Evolutionary conservation across 1,140 invertebrate species (phyloP), one percentile per base, ranked within the genome.

Genomic region (Plectus sambesii): DNA sequence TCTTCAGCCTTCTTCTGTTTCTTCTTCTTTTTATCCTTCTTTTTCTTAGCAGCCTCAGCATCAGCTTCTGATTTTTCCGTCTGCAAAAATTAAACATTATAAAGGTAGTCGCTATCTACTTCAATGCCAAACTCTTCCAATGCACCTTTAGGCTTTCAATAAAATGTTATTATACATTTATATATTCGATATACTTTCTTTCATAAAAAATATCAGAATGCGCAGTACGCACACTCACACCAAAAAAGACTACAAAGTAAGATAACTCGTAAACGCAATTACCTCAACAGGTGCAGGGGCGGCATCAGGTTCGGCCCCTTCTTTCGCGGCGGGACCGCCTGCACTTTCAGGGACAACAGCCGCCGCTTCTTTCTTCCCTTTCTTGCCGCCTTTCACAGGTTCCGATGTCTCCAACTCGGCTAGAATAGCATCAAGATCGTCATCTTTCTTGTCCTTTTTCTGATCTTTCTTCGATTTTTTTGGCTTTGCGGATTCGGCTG

Each of bases 1-100:
- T 90, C 87, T 71, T 92, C 85, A 62, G 89, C 86, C 69, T 89
- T 86, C 67, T 71, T 59, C n/a, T 62, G 47, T 42, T 84, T 84
- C n/a, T 84, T 74, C 69, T 66, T 51, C 15, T 49, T 42, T 37
- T 55, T 46, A 40, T 83, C 83, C 59, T 80, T 83, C 5, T 49
- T 49, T n/a, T 12, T 38, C n/a, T 49, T 30, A 22, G 44, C 47
- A 8, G 25, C 42, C 24, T 40, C 42, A 6, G 12, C 45, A 8
- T 49, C 43, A 8, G 12, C 47, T n/a, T 12, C 45, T 47, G n/a
- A 22, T n/a, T 46, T 22, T 29, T 19, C 40, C 19, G 17, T 33
- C 26, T n/a, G n/a, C n/a, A n/a, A n/a, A n/a, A n/a, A n/a, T n/a
- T n/a, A n/a, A n/a, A n/a, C n/a, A n/a, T n/a, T n/a, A n/a, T n/a